Conservation (phyloP, 1,140 invertebrate species). For the Pararge aegeria region DNA sequence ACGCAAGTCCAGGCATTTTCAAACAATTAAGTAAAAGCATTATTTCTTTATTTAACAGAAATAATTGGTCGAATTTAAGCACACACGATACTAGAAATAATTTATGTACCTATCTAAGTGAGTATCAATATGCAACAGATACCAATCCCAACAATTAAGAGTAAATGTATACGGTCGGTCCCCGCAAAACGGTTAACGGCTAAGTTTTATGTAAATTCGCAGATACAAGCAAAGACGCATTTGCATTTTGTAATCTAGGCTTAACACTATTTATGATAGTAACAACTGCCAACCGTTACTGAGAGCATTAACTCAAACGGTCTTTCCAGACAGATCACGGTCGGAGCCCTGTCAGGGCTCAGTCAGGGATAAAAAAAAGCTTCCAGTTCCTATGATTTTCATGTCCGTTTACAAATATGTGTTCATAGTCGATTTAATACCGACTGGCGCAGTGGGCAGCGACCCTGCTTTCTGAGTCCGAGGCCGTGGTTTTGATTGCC, state of each 20-base stretch:
- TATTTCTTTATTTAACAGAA: no score
- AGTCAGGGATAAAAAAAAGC: no score
- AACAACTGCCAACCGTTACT: conserved; percentile 7
- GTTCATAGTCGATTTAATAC: no score
- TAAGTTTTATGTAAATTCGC: conserved; percentile 24
- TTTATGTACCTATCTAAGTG: background rate
- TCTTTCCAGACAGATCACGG: background rate
- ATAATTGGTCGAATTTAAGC: no score
- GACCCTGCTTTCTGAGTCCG: no score
- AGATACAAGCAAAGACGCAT: conserved; percentile 19
- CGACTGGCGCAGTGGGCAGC: no score
- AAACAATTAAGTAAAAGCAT: no score
- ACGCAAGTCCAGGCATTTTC: no score
- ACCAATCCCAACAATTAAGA: background rate
- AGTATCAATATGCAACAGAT: background rate
- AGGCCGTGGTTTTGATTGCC: no score
- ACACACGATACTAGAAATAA: background rate
- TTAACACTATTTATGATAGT: conserved; percentile 20
- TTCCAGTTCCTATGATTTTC: no score
- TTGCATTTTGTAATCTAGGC: conserved; percentile 23
- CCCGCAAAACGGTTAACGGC: conserved; percentile 15
- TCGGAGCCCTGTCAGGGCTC: no score
- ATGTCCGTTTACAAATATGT: no score
- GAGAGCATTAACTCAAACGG: conserved; percentile 9
- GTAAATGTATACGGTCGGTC: conserved; percentile 13